phyloP scores from a whole-genome alignment of 2,113 vertebrate species.

The Rhea americana region DNA sequence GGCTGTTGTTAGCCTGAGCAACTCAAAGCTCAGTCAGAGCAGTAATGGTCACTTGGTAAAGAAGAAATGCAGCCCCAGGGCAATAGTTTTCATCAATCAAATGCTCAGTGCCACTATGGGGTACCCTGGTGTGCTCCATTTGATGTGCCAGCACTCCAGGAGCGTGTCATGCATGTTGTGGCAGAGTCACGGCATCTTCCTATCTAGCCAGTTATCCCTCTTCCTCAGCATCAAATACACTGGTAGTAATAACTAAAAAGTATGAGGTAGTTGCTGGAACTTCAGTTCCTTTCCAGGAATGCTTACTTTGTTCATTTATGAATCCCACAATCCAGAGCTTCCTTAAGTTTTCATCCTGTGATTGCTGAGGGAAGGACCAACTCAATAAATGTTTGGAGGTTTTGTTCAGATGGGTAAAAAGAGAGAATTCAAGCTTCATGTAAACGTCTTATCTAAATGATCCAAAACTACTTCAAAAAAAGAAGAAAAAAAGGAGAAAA shows the following conservation, averaged over 20 bases:
- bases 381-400: slow-evolving; percentile 22
- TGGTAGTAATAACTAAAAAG: background rate
- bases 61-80: background rate
- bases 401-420: slow-evolving; percentile 37
- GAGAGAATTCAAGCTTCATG: slow-evolving; percentile 40
- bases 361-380: background rate
- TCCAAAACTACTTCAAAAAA: slow-evolving; percentile 26
- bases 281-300: background rate
- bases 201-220: background rate
- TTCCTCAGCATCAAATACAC: background rate
- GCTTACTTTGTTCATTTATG: background rate
- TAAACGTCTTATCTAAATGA: background rate
- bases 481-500: slow-evolving; percentile 32
- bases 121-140: background rate
- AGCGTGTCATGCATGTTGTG: fast-evolving
- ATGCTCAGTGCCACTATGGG: background rate
- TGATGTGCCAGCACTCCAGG: background rate
- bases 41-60: background rate
- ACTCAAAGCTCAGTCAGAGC: background rate
- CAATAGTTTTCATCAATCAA: background rate
- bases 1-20: background rate
- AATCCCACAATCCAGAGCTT: background rate
- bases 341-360: slow-evolving; percentile 30
- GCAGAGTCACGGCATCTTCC: background rate
- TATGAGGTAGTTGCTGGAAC: background rate